Base-by-base conservation (phyloP, 1,140 invertebrate species). In the Papilio polyxenes region DNA sequence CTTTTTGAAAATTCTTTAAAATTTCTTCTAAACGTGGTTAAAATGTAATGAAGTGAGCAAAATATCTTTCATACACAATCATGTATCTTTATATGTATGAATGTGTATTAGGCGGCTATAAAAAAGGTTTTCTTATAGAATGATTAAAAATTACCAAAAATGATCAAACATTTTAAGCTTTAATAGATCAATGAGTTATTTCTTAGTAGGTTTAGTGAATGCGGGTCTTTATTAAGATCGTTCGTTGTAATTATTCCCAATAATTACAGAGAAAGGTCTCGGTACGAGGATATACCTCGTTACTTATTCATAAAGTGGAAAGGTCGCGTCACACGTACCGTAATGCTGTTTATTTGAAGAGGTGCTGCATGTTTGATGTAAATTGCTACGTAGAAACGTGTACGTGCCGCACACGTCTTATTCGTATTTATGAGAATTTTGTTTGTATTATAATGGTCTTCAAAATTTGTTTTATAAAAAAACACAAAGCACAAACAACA, bases 301-400 rank as follows among this genome's bases (percentile, higher is more conserved):
- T 69, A 80, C 20, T 80, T 80, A 80, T 80, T 80, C 59, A 80
- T 62, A 62, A 56, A 80, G 78, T 20, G n/a, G 44, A 80, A 80
- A 80, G 78, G 78, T 69, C 77, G 31, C 77, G 77, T 65, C 78
- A 65, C 77, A 79, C 59, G 77, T 40, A 79, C 31, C 78, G 78
- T 80, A 69, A 80, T 65, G 78, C 78, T 69, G 44, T 80, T 80
- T 80, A 80, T 80, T 80, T 65, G 62, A 48, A 44, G 13, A 80
- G 78, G 59, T 80, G 44, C 49, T 80, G 62, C 56, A 80, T 80
- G 78, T 80, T 80, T 80, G 37, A 80, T 80, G 78, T 69, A 69
- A 80, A 80, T 80, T 69, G 78, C 78, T 80, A 65, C 78, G 40
- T 49, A 72, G 65, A 72, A 72, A 11, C 13, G 65, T 37, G 65